These are phyloP conservation scores for Myopa testacea DNA, from an alignment of 2,888 invertebrate species.

Conservation along the genomic window DNA sequence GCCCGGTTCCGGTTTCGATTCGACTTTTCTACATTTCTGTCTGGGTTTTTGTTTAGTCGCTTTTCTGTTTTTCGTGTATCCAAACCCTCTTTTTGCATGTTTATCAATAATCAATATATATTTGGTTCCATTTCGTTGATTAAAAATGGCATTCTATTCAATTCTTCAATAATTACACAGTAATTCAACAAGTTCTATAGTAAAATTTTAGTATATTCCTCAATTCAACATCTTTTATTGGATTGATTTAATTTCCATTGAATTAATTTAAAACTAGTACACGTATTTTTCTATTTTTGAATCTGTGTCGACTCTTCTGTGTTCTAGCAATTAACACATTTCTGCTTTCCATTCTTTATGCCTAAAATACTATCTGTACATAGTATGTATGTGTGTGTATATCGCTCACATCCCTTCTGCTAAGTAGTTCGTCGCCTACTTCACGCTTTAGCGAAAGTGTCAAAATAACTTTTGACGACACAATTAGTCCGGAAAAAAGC, in stretches of 20 bases:
- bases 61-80: not conserved
- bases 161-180: too few species aligned
- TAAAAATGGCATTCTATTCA: slow-evolving; percentile 39
- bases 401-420: slow-evolving; percentile 22
- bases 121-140: slow-evolving; percentile 47
- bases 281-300: too few species aligned
- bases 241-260: too few species aligned
- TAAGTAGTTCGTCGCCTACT: slow-evolving; percentile 27
- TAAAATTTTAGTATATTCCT: too few species aligned
- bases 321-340: not conserved
- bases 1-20: slow-evolving; percentile 29
- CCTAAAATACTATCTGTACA: too few species aligned
- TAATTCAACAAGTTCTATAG: not conserved
- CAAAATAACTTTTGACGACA: slow-evolving; percentile 47
- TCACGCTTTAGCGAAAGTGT: slow-evolving; percentile 39
- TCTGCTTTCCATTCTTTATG: not conserved
- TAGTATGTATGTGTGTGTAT: not conserved
- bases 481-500: slow-evolving; percentile 50
- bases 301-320: too few species aligned
- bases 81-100: slow-evolving; percentile 49
- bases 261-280: too few species aligned
- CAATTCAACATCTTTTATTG: too few species aligned
- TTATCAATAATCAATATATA: slow-evolving; percentile 48
- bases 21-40: not conserved
- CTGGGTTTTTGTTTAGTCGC: not conserved